phyloP scores from a whole-genome alignment of 2,888 invertebrate genomes.

The Crepidodera aurea region DNA sequence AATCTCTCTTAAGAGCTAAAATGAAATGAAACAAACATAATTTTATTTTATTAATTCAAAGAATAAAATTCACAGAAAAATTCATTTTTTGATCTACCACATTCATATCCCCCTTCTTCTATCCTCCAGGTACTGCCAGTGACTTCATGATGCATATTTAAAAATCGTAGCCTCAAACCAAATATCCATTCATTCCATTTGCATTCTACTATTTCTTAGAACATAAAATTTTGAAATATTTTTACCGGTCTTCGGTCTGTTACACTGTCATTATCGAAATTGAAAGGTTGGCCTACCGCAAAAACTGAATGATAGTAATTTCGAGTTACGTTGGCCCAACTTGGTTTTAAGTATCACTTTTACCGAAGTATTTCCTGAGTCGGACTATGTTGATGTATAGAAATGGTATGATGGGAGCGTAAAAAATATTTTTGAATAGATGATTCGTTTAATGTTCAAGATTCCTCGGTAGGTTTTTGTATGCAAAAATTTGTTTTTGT shows the following conservation, averaged over 20 bases:
- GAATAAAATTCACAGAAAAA: no score
- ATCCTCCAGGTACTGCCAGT: not conserved
- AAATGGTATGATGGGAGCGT: no score
- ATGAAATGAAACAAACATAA: no score
- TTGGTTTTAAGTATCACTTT: slow-evolving; percentile 22
- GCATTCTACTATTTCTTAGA: not conserved
- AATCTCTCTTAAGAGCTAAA: no score
- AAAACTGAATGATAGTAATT: slow-evolving; percentile 57
- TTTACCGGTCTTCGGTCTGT: not conserved
- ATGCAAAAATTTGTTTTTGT: no score
- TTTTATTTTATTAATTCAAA: no score
- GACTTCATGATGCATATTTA: not conserved
- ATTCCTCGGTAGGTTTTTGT: no score
- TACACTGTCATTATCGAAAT: slow-evolving; percentile 54
- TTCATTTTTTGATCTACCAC: no score
- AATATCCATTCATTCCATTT: slow-evolving; percentile 1
- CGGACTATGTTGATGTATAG: no score
- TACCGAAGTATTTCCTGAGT: slow-evolving; percentile 2
- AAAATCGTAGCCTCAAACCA: not conserved
- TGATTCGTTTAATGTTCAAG: no score
- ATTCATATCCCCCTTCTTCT: no score
- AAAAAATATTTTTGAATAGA: no score
- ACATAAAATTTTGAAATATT: not conserved
- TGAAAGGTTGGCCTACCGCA: slow-evolving; percentile 56
- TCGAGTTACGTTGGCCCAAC: slow-evolving; percentile 45